A percentile compares a stretch with the other conserved stretches of the same genome.
Evolutionary conservation across 2,797 vertebrate genomes (phyloP).

Genomic region (Lophura swinhoii): DNA sequence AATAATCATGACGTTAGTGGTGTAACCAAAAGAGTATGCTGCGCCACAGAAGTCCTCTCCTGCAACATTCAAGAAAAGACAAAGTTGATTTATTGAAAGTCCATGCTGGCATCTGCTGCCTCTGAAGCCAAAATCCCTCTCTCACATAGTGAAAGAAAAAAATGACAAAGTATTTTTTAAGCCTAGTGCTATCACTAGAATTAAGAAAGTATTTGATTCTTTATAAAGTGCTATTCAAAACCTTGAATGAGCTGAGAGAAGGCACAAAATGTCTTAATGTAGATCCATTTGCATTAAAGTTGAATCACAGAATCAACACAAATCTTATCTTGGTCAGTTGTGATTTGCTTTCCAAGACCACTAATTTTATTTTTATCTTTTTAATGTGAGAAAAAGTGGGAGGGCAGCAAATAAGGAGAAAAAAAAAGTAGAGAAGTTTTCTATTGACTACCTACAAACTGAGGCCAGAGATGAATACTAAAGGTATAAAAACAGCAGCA

Average conservation of each 20-base stretch:
- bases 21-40: not conserved
- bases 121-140: not conserved
- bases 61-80: not conserved
- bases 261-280: not conserved
- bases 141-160: not conserved
- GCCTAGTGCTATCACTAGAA: not conserved
- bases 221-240: fast-evolving
- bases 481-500: not conserved
- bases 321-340: not conserved
- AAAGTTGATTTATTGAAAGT: not conserved
- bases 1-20: not conserved
- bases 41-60: not conserved
- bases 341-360: not conserved
- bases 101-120: not conserved
- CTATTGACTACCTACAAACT: not conserved
- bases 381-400: not conserved
- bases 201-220: not conserved
- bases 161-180: not conserved
- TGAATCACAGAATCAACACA: not conserved
- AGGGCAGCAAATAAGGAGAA: not conserved
- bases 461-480: not conserved
- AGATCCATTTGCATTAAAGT: not conserved
- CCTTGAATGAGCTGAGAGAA: not conserved
- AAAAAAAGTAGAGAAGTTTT: not conserved
- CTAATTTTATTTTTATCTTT: not conserved